phyloP scores from a whole-genome alignment of 1,140 invertebrate genomes.

The Drosophila kohkoa region DNA sequence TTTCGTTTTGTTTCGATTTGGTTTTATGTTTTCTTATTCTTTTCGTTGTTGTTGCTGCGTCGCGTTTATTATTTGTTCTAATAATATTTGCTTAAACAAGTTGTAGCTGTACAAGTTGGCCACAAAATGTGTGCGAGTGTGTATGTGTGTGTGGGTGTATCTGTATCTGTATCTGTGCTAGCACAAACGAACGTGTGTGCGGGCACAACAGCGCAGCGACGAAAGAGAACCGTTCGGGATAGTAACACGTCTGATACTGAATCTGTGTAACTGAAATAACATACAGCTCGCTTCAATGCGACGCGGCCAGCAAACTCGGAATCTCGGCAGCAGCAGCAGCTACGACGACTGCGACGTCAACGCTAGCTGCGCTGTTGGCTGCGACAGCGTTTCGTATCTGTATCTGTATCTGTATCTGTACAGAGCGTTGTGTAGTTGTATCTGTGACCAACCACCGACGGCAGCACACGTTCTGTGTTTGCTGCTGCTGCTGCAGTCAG shows the following conservation, averaged over 20 bases:
- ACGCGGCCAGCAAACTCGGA: conserved; percentile 40
- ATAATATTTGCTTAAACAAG: conserved; percentile 80
- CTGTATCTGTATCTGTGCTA: conserved; percentile 29
- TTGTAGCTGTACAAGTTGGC: conserved; percentile 32
- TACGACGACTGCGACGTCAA: conserved; percentile 21
- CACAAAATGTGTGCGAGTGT: not conserved
- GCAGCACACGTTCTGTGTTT: conserved; percentile 42
- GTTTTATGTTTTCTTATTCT: conserved; percentile 9
- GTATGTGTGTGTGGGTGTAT: not conserved
- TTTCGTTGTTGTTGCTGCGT: conserved; percentile 14
- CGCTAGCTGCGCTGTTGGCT: conserved; percentile 17
- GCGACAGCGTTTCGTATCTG: conserved; percentile 33
- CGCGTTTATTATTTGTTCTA: conserved; percentile 63
- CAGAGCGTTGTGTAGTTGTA: conserved; percentile 21
- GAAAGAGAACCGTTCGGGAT: conserved; percentile 78
- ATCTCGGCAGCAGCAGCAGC: conserved; percentile 51
- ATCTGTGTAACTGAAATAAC: conserved; percentile 85
- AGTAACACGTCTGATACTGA: conserved; percentile 85
- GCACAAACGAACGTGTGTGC: conserved; percentile 29
- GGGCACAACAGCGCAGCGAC: conserved; percentile 37
- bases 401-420: not conserved
- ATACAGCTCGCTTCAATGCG: conserved; percentile 74
- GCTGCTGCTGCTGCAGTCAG: conserved; percentile 61
- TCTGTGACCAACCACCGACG: conserved; percentile 71
- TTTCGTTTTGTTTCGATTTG: conserved; percentile 23